Base-by-base conservation (phyloP, 2,113 vertebrate genomes). In the Toxotes chatareus region DNA sequence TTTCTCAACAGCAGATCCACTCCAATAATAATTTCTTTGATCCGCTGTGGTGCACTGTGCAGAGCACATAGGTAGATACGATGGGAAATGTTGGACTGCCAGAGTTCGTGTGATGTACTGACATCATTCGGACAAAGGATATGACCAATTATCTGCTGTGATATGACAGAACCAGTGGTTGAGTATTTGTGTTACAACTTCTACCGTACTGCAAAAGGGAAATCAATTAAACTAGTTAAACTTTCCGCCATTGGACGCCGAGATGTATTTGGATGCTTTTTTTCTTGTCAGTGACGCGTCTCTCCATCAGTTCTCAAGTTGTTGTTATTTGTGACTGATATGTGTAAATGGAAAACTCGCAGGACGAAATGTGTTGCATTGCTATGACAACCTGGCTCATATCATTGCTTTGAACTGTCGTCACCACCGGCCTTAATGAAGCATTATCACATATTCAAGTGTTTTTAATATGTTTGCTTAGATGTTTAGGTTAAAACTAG, bases 11-110 rank as follows among this genome's bases (percentile, higher is more conserved):
- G 71, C 61, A 27, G 73, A 72, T 65, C 56, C 78, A 71, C 64
- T 89, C 74, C 67, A 70, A 23, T 76, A 65, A 81, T 78, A 34
- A 64, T 68, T 75, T 64, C 75, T 80, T 31, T 73, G 73, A 85
- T 85, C 47, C 17, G 5, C 47, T 2, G 31, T 21, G 47, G 38
- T 69, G 76, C 59, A 40, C 36, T 46, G 69, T 69, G 77, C 17
- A 49, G 65, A 60, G 44, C 69, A 46, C 71, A 34, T 16, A 27
- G 0, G 32, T 34, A 36, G 68, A 73, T 49, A 21, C 49, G 65
- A 57, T 65, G 51, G 62, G 46, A 73, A 71, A 46, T 42, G 65
- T 46, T 19, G 64, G 57, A 69, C 63, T 40, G 4, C 40, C 12
- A 0, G 32, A 47, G 49, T 19, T 46, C 23, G 42, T 60, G 73